Percentiles rank a stretch among this genome's conserved stretches.
These are phyloP conservation scores for Eupeodes luniger DNA, from an alignment of 2,888 invertebrate genomes.

Conservation along the genomic window DNA sequence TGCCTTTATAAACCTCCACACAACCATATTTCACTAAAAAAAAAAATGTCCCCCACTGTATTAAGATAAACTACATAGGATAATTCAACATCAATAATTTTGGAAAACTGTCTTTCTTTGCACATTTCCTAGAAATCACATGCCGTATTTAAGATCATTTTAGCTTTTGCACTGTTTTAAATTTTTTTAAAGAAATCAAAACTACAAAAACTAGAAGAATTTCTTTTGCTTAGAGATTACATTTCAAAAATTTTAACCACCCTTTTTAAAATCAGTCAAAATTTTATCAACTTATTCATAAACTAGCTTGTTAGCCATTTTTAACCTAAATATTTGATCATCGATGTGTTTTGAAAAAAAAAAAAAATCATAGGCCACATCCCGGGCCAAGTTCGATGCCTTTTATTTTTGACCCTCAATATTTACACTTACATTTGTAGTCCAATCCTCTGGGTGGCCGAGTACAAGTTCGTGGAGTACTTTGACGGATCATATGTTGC, in stretches of 20 bases:
- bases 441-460: slow-evolving; percentile 91
- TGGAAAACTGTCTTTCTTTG: too few relatives aligned
- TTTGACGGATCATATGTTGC: slow-evolving; percentile 89
- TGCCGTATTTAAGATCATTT: too few relatives aligned
- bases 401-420: neutral
- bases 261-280: neutral
- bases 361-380: slow-evolving; percentile 8
- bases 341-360: slow-evolving; percentile 19
- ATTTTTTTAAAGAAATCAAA: too few relatives aligned
- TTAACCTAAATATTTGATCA: slow-evolving; percentile 15
- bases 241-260: slow-evolving; percentile 1
- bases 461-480: slow-evolving; percentile 88
- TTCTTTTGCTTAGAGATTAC: neutral
- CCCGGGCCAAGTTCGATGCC: neutral
- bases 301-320: neutral
- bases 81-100: too few relatives aligned
- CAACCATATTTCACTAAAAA: too few relatives aligned
- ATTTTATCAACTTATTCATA: neutral
- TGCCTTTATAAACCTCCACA: too few relatives aligned
- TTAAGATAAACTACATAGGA: too few relatives aligned
- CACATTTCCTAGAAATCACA: too few relatives aligned
- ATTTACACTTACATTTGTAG: slow-evolving; percentile 86
- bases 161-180: too few relatives aligned
- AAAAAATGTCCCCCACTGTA: too few relatives aligned
- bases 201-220: neutral